phyloP scores from a whole-genome alignment of 2,113 vertebrate species.

The Saguinus imperator region DNA sequence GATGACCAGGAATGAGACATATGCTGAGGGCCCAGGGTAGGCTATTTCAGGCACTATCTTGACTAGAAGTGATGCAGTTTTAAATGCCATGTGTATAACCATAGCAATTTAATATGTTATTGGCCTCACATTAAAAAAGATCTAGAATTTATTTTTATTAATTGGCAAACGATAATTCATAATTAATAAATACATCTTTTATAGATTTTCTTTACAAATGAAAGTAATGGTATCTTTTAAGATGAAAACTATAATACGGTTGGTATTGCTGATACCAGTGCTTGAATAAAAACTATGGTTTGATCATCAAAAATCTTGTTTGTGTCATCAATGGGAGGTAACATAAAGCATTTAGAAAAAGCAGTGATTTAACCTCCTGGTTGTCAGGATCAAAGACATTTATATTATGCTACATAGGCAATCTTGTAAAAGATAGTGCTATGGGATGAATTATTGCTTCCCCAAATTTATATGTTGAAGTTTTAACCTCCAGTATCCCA shows the following conservation, averaged over 20 bases:
- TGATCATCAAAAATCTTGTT: not conserved
- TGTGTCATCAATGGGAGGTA: not conserved
- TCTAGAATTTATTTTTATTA: slow-evolving; percentile 2
- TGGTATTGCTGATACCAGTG: not conserved
- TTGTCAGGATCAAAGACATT: not conserved
- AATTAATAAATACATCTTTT: not conserved
- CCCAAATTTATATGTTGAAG: not conserved
- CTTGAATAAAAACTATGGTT: slow-evolving; percentile 26
- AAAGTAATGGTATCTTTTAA: not conserved
- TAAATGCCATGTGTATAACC: not conserved
- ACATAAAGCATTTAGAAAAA: not conserved
- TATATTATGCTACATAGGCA: not conserved
- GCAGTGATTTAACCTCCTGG: not conserved
- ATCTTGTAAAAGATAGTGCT: not conserved
- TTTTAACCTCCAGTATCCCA: not conserved
- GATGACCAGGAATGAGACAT: not conserved
- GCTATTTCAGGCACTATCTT: not conserved
- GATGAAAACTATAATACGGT: not conserved
- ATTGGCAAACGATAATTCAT: not conserved
- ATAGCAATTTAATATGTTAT: not conserved
- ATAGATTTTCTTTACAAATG: not conserved
- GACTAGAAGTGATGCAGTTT: not conserved
- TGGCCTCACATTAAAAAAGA: not conserved
- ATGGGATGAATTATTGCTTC: not conserved
- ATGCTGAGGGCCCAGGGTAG: not conserved